These are phyloP conservation scores for Ceratosolen fusciceps DNA, from an alignment of 1,140 invertebrate species.

Conservation along the genomic window DNA sequence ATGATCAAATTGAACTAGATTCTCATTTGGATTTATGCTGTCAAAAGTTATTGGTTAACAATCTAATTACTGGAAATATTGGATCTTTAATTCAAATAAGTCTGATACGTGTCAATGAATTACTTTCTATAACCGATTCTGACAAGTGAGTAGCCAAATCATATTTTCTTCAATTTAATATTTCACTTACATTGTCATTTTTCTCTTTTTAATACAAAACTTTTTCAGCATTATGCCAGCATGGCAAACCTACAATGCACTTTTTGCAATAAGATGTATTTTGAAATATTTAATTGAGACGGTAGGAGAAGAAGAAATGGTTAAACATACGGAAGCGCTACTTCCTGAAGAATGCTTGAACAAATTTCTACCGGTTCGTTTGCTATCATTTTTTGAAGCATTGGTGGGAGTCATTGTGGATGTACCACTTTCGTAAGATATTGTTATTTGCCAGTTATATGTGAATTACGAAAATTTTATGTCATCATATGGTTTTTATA, in stretches of 20 bases:
- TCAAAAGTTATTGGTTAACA: slow-evolving; percentile 83
- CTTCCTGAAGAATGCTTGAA: slow-evolving; percentile 53
- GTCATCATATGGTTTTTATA: background rate
- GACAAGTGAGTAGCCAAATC: slow-evolving; percentile 80
- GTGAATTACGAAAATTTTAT: background rate
- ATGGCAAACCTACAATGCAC: slow-evolving; percentile 95
- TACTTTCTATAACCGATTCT: slow-evolving; percentile 86
- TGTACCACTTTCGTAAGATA: slow-evolving; percentile 79
- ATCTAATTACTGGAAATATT: slow-evolving; percentile 89
- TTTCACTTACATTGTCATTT: slow-evolving; percentile 4
- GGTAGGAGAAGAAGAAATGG: slow-evolving; percentile 81
- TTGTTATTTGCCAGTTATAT: background rate
- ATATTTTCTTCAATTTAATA: background rate
- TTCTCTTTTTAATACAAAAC: slow-evolving; percentile 46
- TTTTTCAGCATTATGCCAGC: slow-evolving; percentile 87
- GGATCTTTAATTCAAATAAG: slow-evolving; percentile 89
- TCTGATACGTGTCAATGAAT: slow-evolving; percentile 81
- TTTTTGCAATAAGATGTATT: slow-evolving; percentile 91
- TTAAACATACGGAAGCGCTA: slow-evolving; percentile 80
- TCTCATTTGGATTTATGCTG: slow-evolving; percentile 82
- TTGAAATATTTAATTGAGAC: slow-evolving; percentile 91
- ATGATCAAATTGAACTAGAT: slow-evolving; percentile 78
- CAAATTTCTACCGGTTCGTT: slow-evolving; percentile 54
- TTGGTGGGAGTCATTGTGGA: slow-evolving; percentile 84
- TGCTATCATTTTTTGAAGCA: slow-evolving; percentile 78